Evolutionary conservation across 2,113 vertebrate species (phyloP), one percentile per base, ranked within the genome.

Genomic region (Psophia crepitans): DNA sequence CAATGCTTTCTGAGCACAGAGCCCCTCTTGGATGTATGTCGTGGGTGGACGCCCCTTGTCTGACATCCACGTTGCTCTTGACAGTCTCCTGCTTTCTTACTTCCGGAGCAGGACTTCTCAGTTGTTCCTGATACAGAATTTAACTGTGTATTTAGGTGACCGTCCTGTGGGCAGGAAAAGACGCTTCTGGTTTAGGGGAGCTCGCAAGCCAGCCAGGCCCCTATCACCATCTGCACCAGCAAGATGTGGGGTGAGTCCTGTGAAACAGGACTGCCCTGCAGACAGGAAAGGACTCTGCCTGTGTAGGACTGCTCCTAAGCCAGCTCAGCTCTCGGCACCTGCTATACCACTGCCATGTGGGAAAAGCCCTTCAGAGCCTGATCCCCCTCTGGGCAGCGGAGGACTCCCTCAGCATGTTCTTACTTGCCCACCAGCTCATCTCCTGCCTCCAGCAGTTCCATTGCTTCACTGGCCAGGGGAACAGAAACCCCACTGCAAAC

Each of bases 91-190:
- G 51, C 90, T 68, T 80, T 89, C 74, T 49, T 89, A 70, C 70
- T 70, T 57, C 81, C 30, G 10, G 76, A 95, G 56, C 41, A 78
- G 89, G 70, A 14, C 14, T 78, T 71, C 6, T 53, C 21, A 51
- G 53, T 37, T 88, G 43, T 91, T 83, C 74, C 81, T 96, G 88
- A 96, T 83, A 39, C 33, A 26, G 46, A 17, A 90, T 96, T 94
- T 97, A 95, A 96, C 93, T 97, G 83, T 97, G 83, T 84, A 54
- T 84, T 96, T 95, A 98, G 97, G 97, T 97, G 93, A 79, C 51
- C 33, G 1, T 92, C 66, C 84, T 16, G 49, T 3, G 1, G 87
- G 93, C 93, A 97, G 92, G 94, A 98, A 97, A 96, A 97, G 76
- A 78, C 35, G 21, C 87, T 97, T 88, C 96, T 98, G 97, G 97